Conservation (phyloP, 2,888 invertebrate genomes). For the Coelinius sp. region DNA sequence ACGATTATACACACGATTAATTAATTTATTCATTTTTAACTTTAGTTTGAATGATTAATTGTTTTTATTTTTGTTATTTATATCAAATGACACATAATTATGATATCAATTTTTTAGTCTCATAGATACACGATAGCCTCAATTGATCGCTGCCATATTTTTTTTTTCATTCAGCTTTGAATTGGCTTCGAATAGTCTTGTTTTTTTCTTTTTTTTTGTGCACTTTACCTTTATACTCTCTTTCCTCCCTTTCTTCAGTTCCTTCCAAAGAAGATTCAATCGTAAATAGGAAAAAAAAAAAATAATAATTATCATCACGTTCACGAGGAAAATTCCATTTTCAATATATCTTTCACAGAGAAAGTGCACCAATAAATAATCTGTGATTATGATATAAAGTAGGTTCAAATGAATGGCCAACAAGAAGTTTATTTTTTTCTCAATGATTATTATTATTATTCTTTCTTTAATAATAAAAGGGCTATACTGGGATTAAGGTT, state of each 20-base stretch:
- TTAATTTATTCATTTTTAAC: conserved; percentile 14
- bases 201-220: conserved; percentile 57
- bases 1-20: conserved; percentile 68
- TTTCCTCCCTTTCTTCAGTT: background rate
- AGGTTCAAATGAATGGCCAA: conserved; percentile 63
- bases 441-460: conserved; percentile 35
- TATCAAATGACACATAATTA: conserved; percentile 70
- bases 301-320: background rate
- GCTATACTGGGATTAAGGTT: conserved; percentile 40
- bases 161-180: conserved; percentile 52
- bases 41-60: conserved; percentile 41
- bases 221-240: conserved; percentile 30
- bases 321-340: background rate
- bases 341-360: background rate
- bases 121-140: conserved; percentile 63
- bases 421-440: conserved; percentile 37
- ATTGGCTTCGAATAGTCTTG: conserved; percentile 65
- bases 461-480: conserved; percentile 38
- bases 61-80: conserved; percentile 60
- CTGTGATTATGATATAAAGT: conserved; percentile 59
- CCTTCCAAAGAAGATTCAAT: background rate
- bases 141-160: conserved; percentile 56
- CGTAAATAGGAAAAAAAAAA: too few relatives aligned
- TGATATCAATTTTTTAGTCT: conserved; percentile 68
- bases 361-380: conserved; percentile 40